Base-by-base conservation (phyloP, 2,888 invertebrate species). In the Cloeon dipterum region DNA sequence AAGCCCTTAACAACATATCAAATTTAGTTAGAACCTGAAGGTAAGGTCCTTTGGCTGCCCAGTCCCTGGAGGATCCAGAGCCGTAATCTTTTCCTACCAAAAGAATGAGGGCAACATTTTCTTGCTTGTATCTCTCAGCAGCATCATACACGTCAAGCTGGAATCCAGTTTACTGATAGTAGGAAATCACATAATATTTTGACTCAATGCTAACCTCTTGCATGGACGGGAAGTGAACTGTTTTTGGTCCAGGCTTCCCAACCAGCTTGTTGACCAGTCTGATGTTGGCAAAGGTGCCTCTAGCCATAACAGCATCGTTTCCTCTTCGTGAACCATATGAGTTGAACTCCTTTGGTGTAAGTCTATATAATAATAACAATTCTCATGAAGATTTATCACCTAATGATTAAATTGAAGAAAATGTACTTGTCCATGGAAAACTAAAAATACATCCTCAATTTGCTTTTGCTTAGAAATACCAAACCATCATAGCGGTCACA, bases 231-330 rank as follows among this genome's bases (percentile, higher is more conserved):
- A 85, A 61, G 62, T 94, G 83, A 25, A 81, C 53, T 3, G 96
- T 94, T 46, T 67, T 65, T 2, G 94, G 86, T 4, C 89, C 94
- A 3, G 83, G 58, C 46, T 69, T 70, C 11, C 68, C 61, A 38
- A 78, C 58, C 50, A 93, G 70, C 55, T 86, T 89, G 62, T 98
- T 98, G 10, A 91, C 71, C 37, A 98, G 57, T 1, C 96, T 75
- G 51, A 94, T 94, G 61, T 98, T 98, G 29, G 96, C 96, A 59
- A 98, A 98, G 0, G 96, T 96, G 18, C 96, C 96, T 33, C 96
- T 72, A 1, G 79, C 75, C 96, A 98, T 98, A 5, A 98, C 73
- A 18, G 81, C 93, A 59, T 98, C 94, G 56, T 98, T 93, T 26
- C 96, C 98, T 45, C 96, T 73, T 5, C 96, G 70, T 0, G 94